Conservation (phyloP, 2,797 vertebrate genomes). For the Anguilla anguilla region DNA sequence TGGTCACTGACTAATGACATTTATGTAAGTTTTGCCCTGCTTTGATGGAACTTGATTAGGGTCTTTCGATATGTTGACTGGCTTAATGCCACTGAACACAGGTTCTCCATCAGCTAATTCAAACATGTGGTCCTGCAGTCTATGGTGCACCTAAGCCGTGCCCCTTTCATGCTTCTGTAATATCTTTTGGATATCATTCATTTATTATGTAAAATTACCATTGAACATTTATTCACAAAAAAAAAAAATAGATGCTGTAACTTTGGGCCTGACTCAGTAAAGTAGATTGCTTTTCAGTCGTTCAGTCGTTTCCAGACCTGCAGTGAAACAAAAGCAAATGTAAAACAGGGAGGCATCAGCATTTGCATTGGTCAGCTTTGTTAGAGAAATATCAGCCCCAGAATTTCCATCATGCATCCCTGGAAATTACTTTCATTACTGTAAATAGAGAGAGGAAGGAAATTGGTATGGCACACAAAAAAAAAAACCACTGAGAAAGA, state of each 20-base stretch:
- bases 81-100: neutral
- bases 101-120: neutral
- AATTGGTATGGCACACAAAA: too few relatives aligned
- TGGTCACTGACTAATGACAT: neutral
- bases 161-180: too few relatives aligned
- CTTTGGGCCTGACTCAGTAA: neutral
- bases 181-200: neutral
- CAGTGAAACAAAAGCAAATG: neutral
- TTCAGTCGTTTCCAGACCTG: neutral
- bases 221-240: neutral
- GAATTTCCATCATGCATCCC: too few relatives aligned
- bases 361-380: too few relatives aligned
- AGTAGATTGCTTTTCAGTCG: too few relatives aligned
- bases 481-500: too few relatives aligned
- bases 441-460: too few relatives aligned
- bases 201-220: neutral
- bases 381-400: too few relatives aligned
- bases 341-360: too few relatives aligned
- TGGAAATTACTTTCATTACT: too few relatives aligned
- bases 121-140: too few relatives aligned
- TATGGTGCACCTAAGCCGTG: too few relatives aligned
- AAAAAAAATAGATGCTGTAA: neutral
- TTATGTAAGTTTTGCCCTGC: neutral
- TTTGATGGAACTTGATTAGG: neutral
- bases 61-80: neutral